Evolutionary conservation across 2,888 invertebrate genomes (phyloP).

Genomic region (Pegoplata infirma): DNA sequence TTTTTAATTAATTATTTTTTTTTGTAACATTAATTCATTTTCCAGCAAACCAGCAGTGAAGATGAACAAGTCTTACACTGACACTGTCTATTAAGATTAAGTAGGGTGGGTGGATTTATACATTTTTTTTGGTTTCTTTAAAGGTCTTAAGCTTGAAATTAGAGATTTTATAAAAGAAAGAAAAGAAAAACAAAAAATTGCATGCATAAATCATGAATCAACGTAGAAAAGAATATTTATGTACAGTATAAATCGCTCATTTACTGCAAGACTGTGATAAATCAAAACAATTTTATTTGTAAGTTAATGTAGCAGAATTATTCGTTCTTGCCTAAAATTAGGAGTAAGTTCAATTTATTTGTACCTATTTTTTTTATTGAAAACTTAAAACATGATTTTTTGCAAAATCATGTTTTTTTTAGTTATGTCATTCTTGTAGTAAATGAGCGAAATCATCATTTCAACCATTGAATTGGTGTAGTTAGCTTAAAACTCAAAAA

Average conservation of each 20-base stretch:
- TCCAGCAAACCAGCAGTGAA: constrained; percentile 57
- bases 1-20: constrained; percentile 9
- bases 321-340: too few species aligned
- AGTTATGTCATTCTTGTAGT: too few species aligned
- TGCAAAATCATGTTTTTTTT: too few species aligned
- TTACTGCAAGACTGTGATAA: too few species aligned
- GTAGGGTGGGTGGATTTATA: constrained; percentile 52
- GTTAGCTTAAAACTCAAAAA: constrained; percentile 24
- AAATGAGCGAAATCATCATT: too few species aligned
- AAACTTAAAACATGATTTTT: too few species aligned
- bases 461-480: constrained; percentile 35
- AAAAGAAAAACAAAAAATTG: constrained; percentile 16
- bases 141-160: constrained; percentile 59
- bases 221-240: constrained; percentile 28
- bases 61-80: constrained; percentile 57
- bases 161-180: constrained; percentile 34
- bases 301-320: too few species aligned
- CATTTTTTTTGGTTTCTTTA: constrained; percentile 39
- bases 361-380: too few species aligned
- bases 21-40: constrained; percentile 46
- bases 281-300: too few species aligned
- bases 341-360: too few species aligned
- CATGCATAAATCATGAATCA: constrained; percentile 40
- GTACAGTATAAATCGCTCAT: not conserved
- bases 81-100: constrained; percentile 55